Evolutionary conservation across 1,140 invertebrate species (phyloP), one percentile per base, ranked within the genome.

Genomic region (Drosophila bifasciata): DNA sequence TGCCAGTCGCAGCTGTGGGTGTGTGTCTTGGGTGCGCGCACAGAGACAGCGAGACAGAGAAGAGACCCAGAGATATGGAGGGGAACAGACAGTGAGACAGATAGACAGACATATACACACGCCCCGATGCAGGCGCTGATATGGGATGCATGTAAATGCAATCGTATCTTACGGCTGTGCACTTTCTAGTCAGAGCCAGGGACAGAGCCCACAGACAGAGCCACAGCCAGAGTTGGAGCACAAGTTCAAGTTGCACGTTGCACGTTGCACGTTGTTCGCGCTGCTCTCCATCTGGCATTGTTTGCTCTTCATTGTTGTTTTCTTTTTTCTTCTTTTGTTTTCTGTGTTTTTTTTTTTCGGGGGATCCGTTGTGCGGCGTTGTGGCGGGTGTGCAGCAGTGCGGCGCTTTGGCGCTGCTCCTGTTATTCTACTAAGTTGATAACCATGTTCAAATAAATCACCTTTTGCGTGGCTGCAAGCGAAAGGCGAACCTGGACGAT

Each of bases 381-480:
- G 36, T 52, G 51, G 51, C 19, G 53, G 57, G 50, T 67, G 61
- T 32, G 61, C 48, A 46, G 77, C 73, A 43, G 78, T 78, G 83
- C 81, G 83, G 70, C 75, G 78, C 73, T 84, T 90, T 78, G 70
- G 45, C 32, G 32, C 80, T 90, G 86, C 81, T 88, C 84, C 76
- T 84, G 88, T 88, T 90, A 84, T 81, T 90, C 83, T 85, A 85
- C 89, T 90, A 90, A 90, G 89, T 90, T 90, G 89, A 90, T 90
- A 90, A 90, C 89, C 89, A 90, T 90, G 89, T 90, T 90, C 89
- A 90, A 90, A 90, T 90, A 90, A 90, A 90, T 90, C 89, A 90
- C 89, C 89, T 90, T 90, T 90, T 90, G 80, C 79, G 89, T 90
- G 84, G 80, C 88, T 90, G 81, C 89, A 83, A 89, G 84, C 83